Evolutionary conservation across 1,140 invertebrate genomes (phyloP).

Genomic region (Druon quercuslanigerum): DNA sequence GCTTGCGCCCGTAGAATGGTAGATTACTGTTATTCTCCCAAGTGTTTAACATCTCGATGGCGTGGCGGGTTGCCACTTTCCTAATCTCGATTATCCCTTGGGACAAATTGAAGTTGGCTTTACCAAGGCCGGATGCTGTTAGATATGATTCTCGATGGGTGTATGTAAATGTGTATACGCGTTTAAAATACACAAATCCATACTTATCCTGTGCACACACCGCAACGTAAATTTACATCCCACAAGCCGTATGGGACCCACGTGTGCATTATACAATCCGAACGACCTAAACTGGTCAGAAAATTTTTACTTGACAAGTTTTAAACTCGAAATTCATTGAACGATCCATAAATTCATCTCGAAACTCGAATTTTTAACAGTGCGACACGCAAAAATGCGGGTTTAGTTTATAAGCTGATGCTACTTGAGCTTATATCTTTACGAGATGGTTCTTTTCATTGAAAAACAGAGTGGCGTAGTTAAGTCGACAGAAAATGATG

Average conservation of each 20-base stretch:
- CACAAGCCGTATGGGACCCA: neutral
- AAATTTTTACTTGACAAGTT: constrained; percentile 1
- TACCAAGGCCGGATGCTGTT: constrained; percentile 63
- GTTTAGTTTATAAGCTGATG: neutral
- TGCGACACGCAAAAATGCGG: neutral
- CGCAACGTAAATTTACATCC: neutral
- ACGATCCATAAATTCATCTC: constrained; percentile 14
- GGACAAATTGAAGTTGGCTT: constrained; percentile 54
- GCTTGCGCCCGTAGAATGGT: neutral
- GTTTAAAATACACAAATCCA: neutral
- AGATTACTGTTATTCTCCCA: neutral
- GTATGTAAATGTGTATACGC: neutral
- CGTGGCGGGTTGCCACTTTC: constrained; percentile 42
- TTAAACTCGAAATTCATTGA: neutral
- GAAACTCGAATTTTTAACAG: neutral
- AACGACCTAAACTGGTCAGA: neutral
- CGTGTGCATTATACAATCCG: neutral
- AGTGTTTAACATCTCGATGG: constrained; percentile 17
- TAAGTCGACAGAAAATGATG: neutral
- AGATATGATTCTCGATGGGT: constrained; percentile 41
- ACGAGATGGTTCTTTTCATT: neutral
- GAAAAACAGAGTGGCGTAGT: neutral
- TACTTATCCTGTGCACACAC: neutral
- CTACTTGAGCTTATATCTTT: neutral
- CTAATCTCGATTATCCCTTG: constrained; percentile 66